These are phyloP conservation scores for Sparus aurata DNA, from an alignment of 2,797 vertebrate genomes.

Conservation along the genomic window DNA sequence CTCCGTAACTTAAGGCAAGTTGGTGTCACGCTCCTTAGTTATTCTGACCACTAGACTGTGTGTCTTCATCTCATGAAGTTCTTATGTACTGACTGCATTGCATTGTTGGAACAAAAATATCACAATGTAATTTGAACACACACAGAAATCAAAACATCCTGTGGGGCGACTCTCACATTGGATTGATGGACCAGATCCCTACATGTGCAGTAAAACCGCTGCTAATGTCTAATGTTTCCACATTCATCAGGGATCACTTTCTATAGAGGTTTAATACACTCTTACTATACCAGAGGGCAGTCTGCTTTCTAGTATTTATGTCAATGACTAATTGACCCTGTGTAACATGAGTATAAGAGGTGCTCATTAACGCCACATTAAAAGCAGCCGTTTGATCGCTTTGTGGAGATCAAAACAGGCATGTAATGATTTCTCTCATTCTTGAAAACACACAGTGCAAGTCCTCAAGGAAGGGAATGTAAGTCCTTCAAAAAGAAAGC, in stretches of 20 bases:
- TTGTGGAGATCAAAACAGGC: conserved; percentile 13
- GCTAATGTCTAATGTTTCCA: conserved; percentile 42
- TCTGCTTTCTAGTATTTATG: conserved; percentile 9
- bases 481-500: not conserved
- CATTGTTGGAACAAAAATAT: not conserved
- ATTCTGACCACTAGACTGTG: conserved; percentile 19
- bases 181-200: conserved; percentile 20
- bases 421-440: not conserved
- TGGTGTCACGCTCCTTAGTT: conserved; percentile 31
- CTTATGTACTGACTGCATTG: conserved; percentile 11
- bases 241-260: conserved; percentile 39
- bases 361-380: conserved; percentile 37
- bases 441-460: conserved; percentile 3
- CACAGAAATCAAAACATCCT: conserved; percentile 2
- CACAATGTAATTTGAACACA: conserved; percentile 20
- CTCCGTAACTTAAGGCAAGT: conserved; percentile 33
- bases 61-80: conserved; percentile 19
- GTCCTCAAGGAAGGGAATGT: not conserved
- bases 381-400: conserved; percentile 12
- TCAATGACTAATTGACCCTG: conserved; percentile 26
- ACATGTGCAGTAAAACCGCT: conserved; percentile 33
- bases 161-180: not conserved
- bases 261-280: not conserved
- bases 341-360: conserved; percentile 11
- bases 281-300: conserved; percentile 6